Conservation (phyloP, 2,888 invertebrate genomes). For the Tachina lurida region DNA sequence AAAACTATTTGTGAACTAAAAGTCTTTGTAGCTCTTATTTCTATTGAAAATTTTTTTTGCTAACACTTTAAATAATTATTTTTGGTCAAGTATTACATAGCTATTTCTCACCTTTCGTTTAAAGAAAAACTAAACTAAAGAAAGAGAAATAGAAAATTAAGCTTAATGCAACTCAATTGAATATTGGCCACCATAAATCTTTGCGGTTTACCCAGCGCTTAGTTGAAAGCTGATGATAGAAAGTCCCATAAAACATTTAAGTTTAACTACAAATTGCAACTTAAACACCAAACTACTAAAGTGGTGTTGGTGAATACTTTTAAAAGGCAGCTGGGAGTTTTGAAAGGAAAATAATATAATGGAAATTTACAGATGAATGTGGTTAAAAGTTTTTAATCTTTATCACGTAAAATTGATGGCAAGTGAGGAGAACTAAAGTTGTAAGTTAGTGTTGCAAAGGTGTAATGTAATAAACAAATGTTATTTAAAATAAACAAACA, state of each 20-base stretch:
- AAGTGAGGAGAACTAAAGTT: not conserved
- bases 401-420: not conserved
- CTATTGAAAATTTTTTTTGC: not conserved
- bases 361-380: not conserved
- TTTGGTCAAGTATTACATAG: not conserved
- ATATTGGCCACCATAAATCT: conserved; percentile 63
- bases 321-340: not conserved
- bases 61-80: not conserved
- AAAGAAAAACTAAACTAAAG: not conserved
- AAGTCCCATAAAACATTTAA: not conserved
- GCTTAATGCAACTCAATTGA: conserved; percentile 43
- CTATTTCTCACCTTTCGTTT: not conserved
- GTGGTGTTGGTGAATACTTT: conserved; percentile 21
- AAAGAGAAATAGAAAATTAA: too few relatives aligned
- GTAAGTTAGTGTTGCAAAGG: not conserved
- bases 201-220: conserved; percentile 45
- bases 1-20: not conserved
- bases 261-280: conserved; percentile 8
- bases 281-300: conserved; percentile 12
- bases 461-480: too few relatives aligned
- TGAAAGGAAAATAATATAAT: not conserved
- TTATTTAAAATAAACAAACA: too few relatives aligned
- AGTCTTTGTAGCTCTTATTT: conserved; percentile 11
- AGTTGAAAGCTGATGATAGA: conserved; percentile 32
- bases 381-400: not conserved